These are phyloP conservation scores for Corythornis leucogaster DNA, from an alignment of 2,797 vertebrate genomes.

Conservation along the genomic window DNA sequence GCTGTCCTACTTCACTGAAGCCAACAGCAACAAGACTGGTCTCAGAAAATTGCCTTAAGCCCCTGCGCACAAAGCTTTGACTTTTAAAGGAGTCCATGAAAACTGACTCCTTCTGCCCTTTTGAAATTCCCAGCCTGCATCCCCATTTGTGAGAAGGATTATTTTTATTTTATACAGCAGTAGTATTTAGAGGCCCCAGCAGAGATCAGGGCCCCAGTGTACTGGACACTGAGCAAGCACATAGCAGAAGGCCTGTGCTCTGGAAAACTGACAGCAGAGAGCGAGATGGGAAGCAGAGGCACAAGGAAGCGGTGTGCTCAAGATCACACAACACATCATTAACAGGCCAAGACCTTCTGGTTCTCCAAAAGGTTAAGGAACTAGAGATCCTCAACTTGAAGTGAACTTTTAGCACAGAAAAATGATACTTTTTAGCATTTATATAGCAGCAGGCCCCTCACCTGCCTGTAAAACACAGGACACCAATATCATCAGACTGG, in stretches of 20 bases:
- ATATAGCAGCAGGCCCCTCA: background rate
- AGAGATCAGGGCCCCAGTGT: background rate
- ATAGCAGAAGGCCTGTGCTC: background rate
- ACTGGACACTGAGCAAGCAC: background rate
- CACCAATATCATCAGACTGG: background rate
- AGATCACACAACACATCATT: background rate
- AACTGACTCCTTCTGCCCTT: background rate
- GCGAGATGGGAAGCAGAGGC: background rate
- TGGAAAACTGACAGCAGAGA: background rate
- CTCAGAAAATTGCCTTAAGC: background rate
- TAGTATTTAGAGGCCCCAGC: background rate
- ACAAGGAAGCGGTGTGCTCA: background rate
- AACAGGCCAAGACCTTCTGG: background rate
- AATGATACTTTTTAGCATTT: background rate
- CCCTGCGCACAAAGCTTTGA: background rate
- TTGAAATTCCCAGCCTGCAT: background rate
- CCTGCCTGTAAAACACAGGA: background rate
- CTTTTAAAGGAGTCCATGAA: background rate
- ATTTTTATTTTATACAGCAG: background rate
- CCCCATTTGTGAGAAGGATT: background rate
- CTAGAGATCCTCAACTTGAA: background rate
- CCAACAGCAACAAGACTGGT: constrained; percentile 15
- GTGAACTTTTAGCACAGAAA: background rate
- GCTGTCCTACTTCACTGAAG: constrained; percentile 8
- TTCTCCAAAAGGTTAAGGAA: background rate